phyloP scores from a whole-genome alignment of 53 echinoderm and acorn worm genomes.

The Mesocentrotus franciscanus region DNA sequence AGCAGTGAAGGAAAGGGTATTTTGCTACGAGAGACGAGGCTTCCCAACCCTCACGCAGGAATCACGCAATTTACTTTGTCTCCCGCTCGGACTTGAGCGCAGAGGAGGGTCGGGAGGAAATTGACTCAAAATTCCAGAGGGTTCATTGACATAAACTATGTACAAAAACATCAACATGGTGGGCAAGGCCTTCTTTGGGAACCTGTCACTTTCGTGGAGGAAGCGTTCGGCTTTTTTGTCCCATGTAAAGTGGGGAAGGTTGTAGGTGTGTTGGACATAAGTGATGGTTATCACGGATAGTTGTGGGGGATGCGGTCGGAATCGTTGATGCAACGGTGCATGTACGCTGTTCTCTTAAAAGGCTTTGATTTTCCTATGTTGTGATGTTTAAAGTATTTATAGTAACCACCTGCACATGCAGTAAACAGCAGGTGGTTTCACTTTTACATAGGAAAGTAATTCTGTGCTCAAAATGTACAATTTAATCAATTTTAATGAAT shows the following conservation, averaged over 20 bases:
- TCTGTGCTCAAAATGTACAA: background rate
- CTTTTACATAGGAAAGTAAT: background rate
- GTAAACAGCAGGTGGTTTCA: background rate
- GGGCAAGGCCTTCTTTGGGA: background rate
- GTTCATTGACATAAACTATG: slow-evolving; percentile 48
- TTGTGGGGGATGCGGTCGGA: background rate
- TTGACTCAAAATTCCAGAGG: background rate
- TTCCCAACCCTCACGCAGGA: slow-evolving; percentile 25
- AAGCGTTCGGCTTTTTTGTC: slow-evolving; percentile 22
- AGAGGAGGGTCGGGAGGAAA: slow-evolving; percentile 34
- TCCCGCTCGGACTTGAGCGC: background rate
- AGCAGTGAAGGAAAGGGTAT: background rate
- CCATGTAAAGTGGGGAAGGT: slow-evolving; percentile 37
- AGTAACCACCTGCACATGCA: slow-evolving; percentile 12
- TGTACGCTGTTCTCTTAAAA: background rate
- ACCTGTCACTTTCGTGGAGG: background rate
- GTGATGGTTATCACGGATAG: background rate
- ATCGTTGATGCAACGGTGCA: slow-evolving; percentile 12
- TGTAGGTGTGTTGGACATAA: slow-evolving; percentile 19
- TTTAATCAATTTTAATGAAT: background rate
- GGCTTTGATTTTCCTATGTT: background rate
- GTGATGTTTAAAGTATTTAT: background rate
- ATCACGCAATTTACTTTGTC: slow-evolving; percentile 41
- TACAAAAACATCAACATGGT: background rate
- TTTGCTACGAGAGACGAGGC: slow-evolving; percentile 1